Evolutionary conservation across 2,797 vertebrate species (phyloP).

Genomic region (Parambassis ranga): DNA sequence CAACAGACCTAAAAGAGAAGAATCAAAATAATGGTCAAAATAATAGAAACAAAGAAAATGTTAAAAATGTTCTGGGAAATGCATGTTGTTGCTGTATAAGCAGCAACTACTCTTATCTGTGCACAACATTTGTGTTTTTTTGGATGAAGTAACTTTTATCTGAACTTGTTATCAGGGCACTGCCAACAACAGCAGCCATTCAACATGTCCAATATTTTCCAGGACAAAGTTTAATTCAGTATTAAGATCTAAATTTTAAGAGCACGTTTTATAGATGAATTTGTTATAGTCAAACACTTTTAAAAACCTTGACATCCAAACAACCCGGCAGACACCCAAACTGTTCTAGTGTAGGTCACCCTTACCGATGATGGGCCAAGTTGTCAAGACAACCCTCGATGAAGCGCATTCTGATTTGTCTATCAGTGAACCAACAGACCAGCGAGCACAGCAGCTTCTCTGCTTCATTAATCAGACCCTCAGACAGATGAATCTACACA

Average conservation of each 20-base stretch:
- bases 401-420: slow-evolving; percentile 99
- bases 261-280: neutral
- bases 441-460: slow-evolving; percentile 98
- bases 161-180: neutral
- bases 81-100: neutral
- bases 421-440: slow-evolving; percentile 99
- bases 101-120: neutral
- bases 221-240: neutral
- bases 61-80: neutral
- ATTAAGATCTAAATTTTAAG: neutral
- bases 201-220: neutral
- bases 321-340: no score
- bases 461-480: slow-evolving; percentile 97
- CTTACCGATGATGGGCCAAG: slow-evolving; percentile 95
- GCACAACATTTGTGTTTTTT: no score
- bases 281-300: fast-evolving
- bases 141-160: no score
- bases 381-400: slow-evolving; percentile 99
- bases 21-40: neutral
- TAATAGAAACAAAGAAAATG: neutral
- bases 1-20: slow-evolving; percentile 87
- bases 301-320: no score
- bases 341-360: neutral
- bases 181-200: neutral
- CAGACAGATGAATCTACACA: slow-evolving; percentile 92